These are phyloP conservation scores for Bubo scandiacus DNA, from an alignment of 2,113 vertebrate genomes.

Conservation along the genomic window DNA sequence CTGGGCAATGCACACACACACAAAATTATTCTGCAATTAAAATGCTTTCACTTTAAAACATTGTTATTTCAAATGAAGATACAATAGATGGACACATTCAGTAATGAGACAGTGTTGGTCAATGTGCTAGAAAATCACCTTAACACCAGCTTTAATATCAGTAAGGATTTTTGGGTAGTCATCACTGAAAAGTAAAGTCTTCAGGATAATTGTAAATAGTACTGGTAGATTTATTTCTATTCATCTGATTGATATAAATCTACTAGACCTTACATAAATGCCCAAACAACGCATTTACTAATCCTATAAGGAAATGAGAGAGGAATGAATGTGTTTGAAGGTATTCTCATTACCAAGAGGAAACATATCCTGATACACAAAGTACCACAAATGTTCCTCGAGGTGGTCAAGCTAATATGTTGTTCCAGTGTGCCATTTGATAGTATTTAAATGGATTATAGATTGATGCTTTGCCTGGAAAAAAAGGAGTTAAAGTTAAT, in stretches of 20 bases:
- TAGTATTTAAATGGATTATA: background rate
- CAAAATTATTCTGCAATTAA: background rate
- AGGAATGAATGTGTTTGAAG: background rate
- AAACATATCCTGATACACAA: background rate
- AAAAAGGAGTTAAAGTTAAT: background rate
- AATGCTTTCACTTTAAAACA: background rate
- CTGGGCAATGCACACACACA: accelerated
- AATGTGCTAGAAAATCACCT: background rate
- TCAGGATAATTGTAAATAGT: background rate
- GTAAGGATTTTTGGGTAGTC: background rate
- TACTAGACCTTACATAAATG: background rate
- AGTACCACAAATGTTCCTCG: background rate
- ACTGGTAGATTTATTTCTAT: background rate
- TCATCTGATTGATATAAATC: background rate
- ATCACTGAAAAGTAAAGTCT: background rate
- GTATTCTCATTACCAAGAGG: background rate
- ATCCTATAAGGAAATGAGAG: background rate
- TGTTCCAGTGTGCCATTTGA: background rate
- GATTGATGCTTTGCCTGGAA: background rate
- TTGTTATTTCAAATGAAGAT: background rate
- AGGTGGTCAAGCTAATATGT: background rate
- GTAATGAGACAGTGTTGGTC: background rate
- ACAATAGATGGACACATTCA: background rate
- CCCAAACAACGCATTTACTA: background rate
- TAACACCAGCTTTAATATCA: background rate